These are phyloP conservation scores for Falcunculus frontatus DNA, from an alignment of 2,113 vertebrate species.

Conservation along the genomic window DNA sequence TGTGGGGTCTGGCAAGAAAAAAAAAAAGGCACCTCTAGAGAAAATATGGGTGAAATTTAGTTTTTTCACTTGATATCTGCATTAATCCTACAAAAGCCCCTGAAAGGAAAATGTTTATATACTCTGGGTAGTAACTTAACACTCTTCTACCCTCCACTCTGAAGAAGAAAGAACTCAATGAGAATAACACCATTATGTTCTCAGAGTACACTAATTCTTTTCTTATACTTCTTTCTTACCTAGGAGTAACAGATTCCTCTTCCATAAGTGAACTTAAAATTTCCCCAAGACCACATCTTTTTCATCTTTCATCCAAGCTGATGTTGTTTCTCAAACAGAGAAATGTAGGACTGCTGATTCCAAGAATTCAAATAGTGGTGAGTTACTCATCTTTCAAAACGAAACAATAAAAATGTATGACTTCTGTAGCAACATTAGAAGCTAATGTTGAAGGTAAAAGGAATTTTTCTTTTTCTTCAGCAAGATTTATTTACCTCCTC, in stretches of 20 bases:
- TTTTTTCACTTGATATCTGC: not conserved
- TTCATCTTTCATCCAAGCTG: not conserved
- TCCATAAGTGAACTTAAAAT: not conserved
- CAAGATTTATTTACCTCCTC: not conserved
- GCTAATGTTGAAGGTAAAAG: too few species aligned
- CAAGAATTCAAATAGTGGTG: not conserved
- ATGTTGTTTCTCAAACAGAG: not conserved
- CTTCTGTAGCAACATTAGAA: not conserved
- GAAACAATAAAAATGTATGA: not conserved
- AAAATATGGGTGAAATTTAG: not conserved
- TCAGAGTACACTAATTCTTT: not conserved
- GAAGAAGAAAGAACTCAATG: not conserved
- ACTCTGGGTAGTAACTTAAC: not conserved
- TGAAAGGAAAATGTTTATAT: conserved; percentile 2
- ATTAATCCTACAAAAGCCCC: not conserved
- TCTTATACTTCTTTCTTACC: not conserved
- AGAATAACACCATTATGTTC: not conserved
- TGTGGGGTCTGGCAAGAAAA: not conserved
- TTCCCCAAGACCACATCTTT: not conserved
- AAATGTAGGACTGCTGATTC: not conserved
- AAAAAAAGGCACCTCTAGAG: not conserved
- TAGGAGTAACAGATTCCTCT: not conserved
- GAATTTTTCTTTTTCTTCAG: not conserved
- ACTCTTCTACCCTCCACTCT: not conserved
- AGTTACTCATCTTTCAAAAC: not conserved